Percentiles rank a stretch among this genome's conserved stretches.
phyloP scores from a whole-genome alignment of 1,140 invertebrate genomes.

The Eriocheir sinensis region DNA sequence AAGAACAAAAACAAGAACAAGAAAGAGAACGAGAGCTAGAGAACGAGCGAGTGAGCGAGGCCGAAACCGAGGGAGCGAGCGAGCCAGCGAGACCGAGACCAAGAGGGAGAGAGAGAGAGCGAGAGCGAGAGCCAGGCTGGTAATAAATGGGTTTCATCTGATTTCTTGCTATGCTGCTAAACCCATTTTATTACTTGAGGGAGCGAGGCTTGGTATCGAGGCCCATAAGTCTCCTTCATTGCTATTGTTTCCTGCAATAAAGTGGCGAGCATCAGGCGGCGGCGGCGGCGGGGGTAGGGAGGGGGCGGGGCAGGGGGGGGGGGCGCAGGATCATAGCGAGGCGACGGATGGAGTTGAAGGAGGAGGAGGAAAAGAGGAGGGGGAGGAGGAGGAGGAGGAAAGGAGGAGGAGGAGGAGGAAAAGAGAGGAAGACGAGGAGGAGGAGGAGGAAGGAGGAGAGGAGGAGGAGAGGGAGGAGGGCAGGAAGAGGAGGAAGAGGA shows the following conservation, averaged over 20 bases:
- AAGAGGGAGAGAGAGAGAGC: background rate
- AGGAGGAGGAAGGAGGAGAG: background rate
- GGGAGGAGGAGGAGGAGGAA: background rate
- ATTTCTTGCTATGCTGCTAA: conserved; percentile 76
- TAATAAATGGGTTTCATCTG: conserved; percentile 68
- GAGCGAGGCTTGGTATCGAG: conserved; percentile 64
- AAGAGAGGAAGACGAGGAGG: background rate
- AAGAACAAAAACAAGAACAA: background rate
- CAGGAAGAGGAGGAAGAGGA: background rate
- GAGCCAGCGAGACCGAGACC: conserved; percentile 34
- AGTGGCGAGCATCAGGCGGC: conserved; percentile 62
- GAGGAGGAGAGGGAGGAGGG: background rate
- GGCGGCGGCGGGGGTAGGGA: background rate
- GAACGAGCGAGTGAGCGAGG: background rate
- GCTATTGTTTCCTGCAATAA: conserved; percentile 77
- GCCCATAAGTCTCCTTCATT: conserved; percentile 73
- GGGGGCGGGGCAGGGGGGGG: background rate
- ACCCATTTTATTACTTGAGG: conserved; percentile 76
- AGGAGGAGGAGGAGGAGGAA: too few relatives aligned
- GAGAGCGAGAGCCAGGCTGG: conserved; percentile 29
- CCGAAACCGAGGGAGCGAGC: background rate
- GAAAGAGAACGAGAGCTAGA: conserved; percentile 34
- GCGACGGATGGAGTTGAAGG: background rate
- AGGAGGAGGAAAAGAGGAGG: background rate
- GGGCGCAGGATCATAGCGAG: background rate